Conservation (phyloP, 2,888 invertebrate genomes). For the Pollenia griseotomentosa region DNA sequence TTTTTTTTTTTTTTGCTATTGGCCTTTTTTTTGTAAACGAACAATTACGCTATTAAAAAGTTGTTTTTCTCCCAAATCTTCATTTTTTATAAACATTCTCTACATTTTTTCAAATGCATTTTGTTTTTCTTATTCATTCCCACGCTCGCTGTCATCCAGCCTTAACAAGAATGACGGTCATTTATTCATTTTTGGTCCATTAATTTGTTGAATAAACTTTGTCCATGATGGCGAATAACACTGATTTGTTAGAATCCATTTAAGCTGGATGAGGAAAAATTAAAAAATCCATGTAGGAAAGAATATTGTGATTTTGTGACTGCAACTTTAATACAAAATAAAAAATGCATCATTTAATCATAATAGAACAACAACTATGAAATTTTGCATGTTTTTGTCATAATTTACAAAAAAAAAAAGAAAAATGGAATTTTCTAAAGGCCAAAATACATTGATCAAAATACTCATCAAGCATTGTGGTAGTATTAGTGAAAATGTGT, state of each 20-base stretch:
- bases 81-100: constrained; percentile 23
- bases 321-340: constrained; percentile 20
- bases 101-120: neutral
- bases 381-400: constrained; percentile 49
- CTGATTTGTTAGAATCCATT: constrained; percentile 71
- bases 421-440: neutral
- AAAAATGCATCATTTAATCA: constrained; percentile 58
- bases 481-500: too few relatives aligned
- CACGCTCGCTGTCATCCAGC: constrained; percentile 45
- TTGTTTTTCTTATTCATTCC: neutral
- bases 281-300: neutral
- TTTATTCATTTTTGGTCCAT: constrained; percentile 75
- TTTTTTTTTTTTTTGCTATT: constrained; percentile 42
- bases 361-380: constrained; percentile 18
- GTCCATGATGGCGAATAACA: constrained; percentile 71
- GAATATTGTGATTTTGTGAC: constrained; percentile 10
- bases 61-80: constrained; percentile 52
- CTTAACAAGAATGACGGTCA: constrained; percentile 69
- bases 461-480: too few relatives aligned
- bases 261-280: constrained; percentile 36
- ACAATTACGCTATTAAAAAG: constrained; percentile 24
- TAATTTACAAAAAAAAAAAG: constrained; percentile 15
- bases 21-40: constrained; percentile 19
- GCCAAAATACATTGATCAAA: too few relatives aligned
- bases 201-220: constrained; percentile 73